Base-by-base conservation (phyloP, 2,113 vertebrate species). In the Pedionomus torquatus region DNA sequence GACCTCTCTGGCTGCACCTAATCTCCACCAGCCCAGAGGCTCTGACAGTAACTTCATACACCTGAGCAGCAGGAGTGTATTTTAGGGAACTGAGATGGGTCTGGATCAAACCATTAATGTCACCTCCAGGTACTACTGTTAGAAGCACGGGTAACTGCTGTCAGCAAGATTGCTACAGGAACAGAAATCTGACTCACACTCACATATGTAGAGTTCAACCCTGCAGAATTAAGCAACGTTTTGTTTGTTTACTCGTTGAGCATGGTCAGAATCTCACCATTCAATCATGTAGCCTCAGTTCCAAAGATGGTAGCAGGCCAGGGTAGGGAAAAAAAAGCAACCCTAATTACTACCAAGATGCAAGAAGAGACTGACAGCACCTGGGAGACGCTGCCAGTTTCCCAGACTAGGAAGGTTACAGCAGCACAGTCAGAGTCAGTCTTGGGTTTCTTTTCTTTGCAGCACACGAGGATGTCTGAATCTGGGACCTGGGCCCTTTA, bases 371-470 rank as follows among this genome's bases (percentile, higher is more conserved):
- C 43, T 52, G 24, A 51, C 8, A 64, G 70, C 26, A 39, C 33
- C 20, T 41, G 20, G 68, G 55, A 90, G 44, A 86, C 76, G 43
- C 30, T 46, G n/a, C 20, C 87, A 15, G 43, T 35, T 24, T 70
- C 63, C 35, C 31, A 51, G 28, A 41, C 24, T 52, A 65, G 49
- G 30, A 60, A 76, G 21, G 26, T 13, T 74, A 66, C 17, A 44
- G 46, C n/a, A 54, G 7, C 8, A 64, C 12, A 65, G 57, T 17
- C 25, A 1, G 2, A 65, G 15, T 37, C 51, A 60, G 0, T 20
- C 71, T 17, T 13, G 15, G 17, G 15, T 43, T 90, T 86, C 25
- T 11, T 48, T 41, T 58, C 78, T 69, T 43, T 55, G 30, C 64
- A 90, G 39, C 30, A 60, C 51, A 71, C 15, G 24, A 49, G 13